Percentiles rank a stretch among this genome's conserved stretches.
Evolutionary conservation across 2,797 vertebrate species (phyloP).

Genomic region (Macropus fuliginosus): DNA sequence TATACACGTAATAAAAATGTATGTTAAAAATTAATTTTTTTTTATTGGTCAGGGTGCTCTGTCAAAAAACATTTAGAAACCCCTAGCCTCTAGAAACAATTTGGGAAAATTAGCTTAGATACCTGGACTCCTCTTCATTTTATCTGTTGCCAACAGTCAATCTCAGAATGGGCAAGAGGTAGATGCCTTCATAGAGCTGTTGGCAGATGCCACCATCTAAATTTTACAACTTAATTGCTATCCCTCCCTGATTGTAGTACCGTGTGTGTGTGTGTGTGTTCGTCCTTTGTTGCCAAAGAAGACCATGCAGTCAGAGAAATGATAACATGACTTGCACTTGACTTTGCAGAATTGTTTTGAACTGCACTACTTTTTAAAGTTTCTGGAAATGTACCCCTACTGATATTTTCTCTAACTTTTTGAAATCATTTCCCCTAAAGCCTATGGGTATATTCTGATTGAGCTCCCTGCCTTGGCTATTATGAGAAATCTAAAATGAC

Average conservation of each 20-base stretch:
- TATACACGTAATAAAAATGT: neutral
- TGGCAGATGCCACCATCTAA: neutral
- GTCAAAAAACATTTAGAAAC: neutral
- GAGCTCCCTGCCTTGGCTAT: neutral
- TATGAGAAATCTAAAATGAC: conserved; percentile 1
- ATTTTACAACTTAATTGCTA: neutral
- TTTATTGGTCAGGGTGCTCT: neutral
- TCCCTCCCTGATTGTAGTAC: neutral
- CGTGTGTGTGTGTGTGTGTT: no score
- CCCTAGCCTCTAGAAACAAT: neutral
- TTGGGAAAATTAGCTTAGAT: neutral
- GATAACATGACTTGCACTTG: no score
- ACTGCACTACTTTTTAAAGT: neutral
- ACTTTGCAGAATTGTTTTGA: neutral
- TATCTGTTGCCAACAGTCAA: neutral
- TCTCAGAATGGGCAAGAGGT: neutral
- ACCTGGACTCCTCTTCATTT: neutral
- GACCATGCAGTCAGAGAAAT: no score
- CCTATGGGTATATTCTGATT: neutral
- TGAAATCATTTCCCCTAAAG: neutral
- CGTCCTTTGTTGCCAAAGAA: no score
- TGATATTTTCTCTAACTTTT: neutral
- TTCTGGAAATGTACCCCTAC: neutral
- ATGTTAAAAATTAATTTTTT: neutral
- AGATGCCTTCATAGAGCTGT: neutral